Evolutionary conservation across 2,888 invertebrate species (phyloP), one percentile per base, ranked within the genome.

Genomic region (Lithophane ornitopus): DNA sequence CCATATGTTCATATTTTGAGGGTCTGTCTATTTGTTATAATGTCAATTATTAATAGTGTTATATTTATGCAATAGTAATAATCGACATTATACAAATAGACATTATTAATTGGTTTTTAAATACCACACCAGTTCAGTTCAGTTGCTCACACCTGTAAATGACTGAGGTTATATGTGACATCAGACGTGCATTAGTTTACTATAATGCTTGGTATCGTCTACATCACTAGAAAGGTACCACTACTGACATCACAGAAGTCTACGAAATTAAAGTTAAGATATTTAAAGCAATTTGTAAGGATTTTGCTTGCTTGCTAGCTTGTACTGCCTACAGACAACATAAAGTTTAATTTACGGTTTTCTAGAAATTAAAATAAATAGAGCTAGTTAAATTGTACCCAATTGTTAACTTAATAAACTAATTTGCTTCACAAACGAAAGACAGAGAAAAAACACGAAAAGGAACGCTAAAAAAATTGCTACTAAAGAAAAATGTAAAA

Each of bases 401-500:
- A 62, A 39, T 49, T 56, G 14, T 52, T 28, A 46, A 69, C 52
- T 34, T n/a, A 63, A 65, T 70, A 67, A 67, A 67, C 56, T 44
- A 11, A 81, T 71, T 59, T 49, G 3, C 12, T 58, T 28, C 39
- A 68, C 26, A 59, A 63, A 68, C 56, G 6, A 52, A 62, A 69
- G 12, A 34, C 46, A 26, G 54, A 39, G 12, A 54, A 67, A 63
- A 28, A 26, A 46, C 39, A 68, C 26, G 58, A 78, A 70, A 73
- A 34, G 39, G 0, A 73, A 68, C 41, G 41, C 26, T 46, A 46
- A 22, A 58, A 56, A 67, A 71, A 69, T 58, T 41, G 7, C 26
- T 52, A 72, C 41, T 61, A n/a, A 59, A 54, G 28, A 56, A 66
- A 81, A 69, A 49, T 52, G 7, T 26, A 12, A 41, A 58, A 70